phyloP scores from a whole-genome alignment of 1,140 invertebrate genomes.

The Drosophila triauraria region DNA sequence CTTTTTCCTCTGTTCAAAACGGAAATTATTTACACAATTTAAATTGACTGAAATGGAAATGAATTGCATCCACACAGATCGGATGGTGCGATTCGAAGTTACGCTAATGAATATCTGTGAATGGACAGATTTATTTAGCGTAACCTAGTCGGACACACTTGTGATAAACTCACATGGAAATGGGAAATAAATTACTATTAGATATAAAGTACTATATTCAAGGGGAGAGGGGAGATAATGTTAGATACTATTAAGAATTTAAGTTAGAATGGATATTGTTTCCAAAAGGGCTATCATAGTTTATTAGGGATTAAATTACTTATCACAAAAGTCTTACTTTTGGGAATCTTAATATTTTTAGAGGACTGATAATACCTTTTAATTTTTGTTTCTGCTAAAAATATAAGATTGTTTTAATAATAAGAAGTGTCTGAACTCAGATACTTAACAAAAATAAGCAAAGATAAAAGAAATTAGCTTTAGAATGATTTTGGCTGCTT shows the following conservation, averaged over 20 bases:
- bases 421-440: too few relatives aligned
- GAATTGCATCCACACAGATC: slow-evolving; percentile 43
- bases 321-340: not conserved
- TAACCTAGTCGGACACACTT: slow-evolving; percentile 9
- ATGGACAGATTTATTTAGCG: slow-evolving; percentile 42
- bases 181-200: not conserved
- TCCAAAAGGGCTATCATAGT: not conserved
- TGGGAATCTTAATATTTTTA: not conserved
- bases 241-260: not conserved
- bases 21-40: slow-evolving; percentile 80
- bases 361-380: too few relatives aligned
- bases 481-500: too few relatives aligned
- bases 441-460: too few relatives aligned
- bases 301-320: too few relatives aligned
- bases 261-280: not conserved
- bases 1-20: slow-evolving; percentile 58
- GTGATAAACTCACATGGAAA: not conserved
- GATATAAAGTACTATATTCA: not conserved
- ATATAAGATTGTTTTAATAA: too few relatives aligned
- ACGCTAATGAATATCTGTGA: slow-evolving; percentile 45
- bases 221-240: too few relatives aligned
- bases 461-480: too few relatives aligned
- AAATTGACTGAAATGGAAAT: slow-evolving; percentile 63
- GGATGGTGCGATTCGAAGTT: slow-evolving; percentile 23
- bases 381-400: too few relatives aligned